Conservation (phyloP, 2,113 vertebrate species). For the Stegastes partitus region DNA sequence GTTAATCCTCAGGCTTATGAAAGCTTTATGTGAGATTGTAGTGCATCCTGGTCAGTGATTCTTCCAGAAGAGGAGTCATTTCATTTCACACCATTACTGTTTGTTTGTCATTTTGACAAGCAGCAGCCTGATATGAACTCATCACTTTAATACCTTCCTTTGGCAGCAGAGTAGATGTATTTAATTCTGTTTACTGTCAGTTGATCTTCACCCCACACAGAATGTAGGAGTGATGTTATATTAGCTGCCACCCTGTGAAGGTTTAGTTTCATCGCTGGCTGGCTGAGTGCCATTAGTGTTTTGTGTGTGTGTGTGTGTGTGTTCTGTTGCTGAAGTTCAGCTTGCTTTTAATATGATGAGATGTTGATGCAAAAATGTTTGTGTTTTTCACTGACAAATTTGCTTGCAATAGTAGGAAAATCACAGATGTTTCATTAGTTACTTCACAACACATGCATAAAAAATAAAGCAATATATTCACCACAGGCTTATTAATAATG, state of each 20-base stretch:
- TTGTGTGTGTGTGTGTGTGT: not conserved
- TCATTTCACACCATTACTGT: conserved; percentile 1
- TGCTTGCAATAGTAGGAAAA: not conserved
- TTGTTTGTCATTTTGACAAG: not conserved
- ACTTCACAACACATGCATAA: not conserved
- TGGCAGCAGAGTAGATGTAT: not conserved
- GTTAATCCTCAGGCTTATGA: conserved; percentile 45
- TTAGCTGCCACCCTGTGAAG: not conserved
- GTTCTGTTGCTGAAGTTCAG: not conserved
- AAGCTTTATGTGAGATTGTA: conserved; percentile 45
- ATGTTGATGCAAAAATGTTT: too few relatives aligned
- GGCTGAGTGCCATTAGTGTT: not conserved
- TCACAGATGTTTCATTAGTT: not conserved
- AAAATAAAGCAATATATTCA: not conserved
- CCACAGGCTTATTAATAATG: not conserved
- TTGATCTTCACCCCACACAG: conserved; percentile 11
- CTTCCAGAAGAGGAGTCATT: not conserved
- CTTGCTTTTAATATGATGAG: not conserved
- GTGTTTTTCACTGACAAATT: too few relatives aligned
- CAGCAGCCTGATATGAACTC: not conserved
- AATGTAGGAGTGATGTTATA: conserved; percentile 22
- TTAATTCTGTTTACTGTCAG: not conserved
- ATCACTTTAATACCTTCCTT: not conserved
- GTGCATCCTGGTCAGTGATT: conserved; percentile 21
- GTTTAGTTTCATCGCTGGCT: conserved; percentile 11